Evolutionary conservation across 2,888 invertebrate species (phyloP), one percentile per base, ranked within the genome.

Genomic region (Cephus runcator): DNA sequence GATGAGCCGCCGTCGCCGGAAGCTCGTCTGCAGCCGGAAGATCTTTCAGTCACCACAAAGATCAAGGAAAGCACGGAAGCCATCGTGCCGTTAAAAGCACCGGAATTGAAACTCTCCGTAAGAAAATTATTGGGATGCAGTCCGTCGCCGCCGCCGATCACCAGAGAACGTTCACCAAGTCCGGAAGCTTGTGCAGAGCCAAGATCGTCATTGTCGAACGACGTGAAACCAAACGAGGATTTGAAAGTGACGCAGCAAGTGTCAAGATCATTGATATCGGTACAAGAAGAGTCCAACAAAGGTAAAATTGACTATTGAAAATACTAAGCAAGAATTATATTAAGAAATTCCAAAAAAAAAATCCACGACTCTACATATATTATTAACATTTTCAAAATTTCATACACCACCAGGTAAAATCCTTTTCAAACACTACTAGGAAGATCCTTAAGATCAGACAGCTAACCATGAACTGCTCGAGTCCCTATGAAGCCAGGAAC

Each of bases 91-190:
- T 33, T 85, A 1, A 90, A 88, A 73, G 87, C 88, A 3, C 90
- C 90, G 23, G 90, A 90, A 80, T 76, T 90, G 4, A 90, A 90
- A 77, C 81, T 90, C 4, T 90, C 90, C 31, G 90, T 90, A 36
- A 85, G 90, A 76, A 90, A 90, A 79, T 79, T 90, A 36, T 82
- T 90, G 11, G 90, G 90, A 2, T 90, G 90, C 76, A 88, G 87
- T 77, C 90, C 90, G 6, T 89, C 90, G 35, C 89, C 90, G 15
- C 89, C 88, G 11, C 81, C 80, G 34, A 75, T 71, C 31, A 15
- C 34, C 30, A 85, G 84, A 33, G 88, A 87, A 11, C 84, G 83
- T 9, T 86, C 88, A 34, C 79, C 77, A 1, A 84, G 82, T 78
- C 83, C 83, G 6, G 83, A 77, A 73, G 80, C 71, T 79, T 82